These are phyloP conservation scores for Telmatochromis brichardi DNA, from an alignment of 2,113 vertebrate species.

Conservation along the genomic window DNA sequence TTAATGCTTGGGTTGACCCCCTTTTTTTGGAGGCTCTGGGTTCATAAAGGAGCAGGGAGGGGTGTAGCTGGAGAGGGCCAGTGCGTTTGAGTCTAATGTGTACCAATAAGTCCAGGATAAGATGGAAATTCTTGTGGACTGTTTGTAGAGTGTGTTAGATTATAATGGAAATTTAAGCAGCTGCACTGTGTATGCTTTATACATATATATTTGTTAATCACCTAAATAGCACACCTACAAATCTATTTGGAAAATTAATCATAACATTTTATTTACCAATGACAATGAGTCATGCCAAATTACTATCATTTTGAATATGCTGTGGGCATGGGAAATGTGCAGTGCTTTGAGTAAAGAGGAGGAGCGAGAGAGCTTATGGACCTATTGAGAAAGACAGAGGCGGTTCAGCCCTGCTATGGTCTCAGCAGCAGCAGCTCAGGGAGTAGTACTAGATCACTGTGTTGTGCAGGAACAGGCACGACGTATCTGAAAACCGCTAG, in stretches of 20 bases:
- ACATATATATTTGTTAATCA: neutral
- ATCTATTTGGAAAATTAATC: neutral
- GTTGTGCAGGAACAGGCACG: slow-evolving; percentile 40
- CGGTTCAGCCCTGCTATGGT: slow-evolving; percentile 46
- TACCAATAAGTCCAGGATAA: neutral
- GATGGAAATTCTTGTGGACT: neutral
- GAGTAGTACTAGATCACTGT: slow-evolving; percentile 43
- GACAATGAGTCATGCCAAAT: neutral
- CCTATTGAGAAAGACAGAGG: slow-evolving; percentile 60
- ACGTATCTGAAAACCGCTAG: slow-evolving; percentile 33
- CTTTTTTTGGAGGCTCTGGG: slow-evolving; percentile 1
- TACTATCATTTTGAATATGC: neutral
- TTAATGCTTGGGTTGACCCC: slow-evolving; percentile 26
- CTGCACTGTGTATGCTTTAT: neutral
- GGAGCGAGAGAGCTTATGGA: slow-evolving; percentile 42
- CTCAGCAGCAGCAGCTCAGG: slow-evolving; percentile 36
- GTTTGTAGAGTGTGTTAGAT: neutral
- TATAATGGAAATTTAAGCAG: neutral
- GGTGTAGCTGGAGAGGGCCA: neutral
- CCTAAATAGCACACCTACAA: neutral
- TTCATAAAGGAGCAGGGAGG: neutral
- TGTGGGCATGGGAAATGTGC: slow-evolving; percentile 13
- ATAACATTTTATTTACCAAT: neutral
- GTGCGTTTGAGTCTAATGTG: neutral
- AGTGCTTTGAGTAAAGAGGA: slow-evolving; percentile 33